A percentile compares a stretch with the other conserved stretches of the same genome.
phyloP scores from a whole-genome alignment of 2,797 vertebrate genomes.

The Hyperoplus lanceolatus region DNA sequence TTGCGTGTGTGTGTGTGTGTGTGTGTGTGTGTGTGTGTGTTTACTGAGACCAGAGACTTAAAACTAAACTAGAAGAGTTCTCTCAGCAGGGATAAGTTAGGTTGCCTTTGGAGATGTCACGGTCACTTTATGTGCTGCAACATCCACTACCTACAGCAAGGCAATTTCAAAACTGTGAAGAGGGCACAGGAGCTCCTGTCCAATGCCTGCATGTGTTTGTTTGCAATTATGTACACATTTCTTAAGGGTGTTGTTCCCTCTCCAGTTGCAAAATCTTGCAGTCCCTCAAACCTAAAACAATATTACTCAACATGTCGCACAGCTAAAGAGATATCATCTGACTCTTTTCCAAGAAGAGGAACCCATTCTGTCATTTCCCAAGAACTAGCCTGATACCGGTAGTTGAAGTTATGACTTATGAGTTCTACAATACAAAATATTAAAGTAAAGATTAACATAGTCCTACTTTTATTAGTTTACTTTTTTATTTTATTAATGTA shows the following conservation, averaged over 20 bases:
- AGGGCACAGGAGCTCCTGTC: slow-evolving; percentile 42
- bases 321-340: slow-evolving; percentile 45
- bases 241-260: slow-evolving; percentile 38
- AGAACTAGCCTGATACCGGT: slow-evolving; percentile 5
- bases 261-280: slow-evolving; percentile 36
- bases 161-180: slow-evolving; percentile 69
- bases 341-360: slow-evolving; percentile 37
- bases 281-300: slow-evolving; percentile 53
- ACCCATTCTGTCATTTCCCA: slow-evolving; percentile 3
- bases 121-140: slow-evolving; percentile 73
- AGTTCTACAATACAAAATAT: not conserved
- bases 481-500: not conserved
- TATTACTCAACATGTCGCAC: slow-evolving; percentile 49
- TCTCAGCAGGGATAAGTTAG: slow-evolving; percentile 62
- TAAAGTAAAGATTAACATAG: not conserved
- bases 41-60: slow-evolving; percentile 7
- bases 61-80: slow-evolving; percentile 47
- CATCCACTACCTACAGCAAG: slow-evolving; percentile 64
- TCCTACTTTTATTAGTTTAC: not conserved
- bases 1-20: slow-evolving; percentile 15
- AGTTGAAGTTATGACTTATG: not conserved
- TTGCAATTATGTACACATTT: slow-evolving; percentile 5
- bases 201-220: slow-evolving; percentile 12
- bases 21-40: slow-evolving; percentile 20
- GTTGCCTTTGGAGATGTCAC: slow-evolving; percentile 73